These are phyloP conservation scores for Graptemys geographica DNA, from an alignment of 2,797 vertebrate species.

Conservation along the genomic window DNA sequence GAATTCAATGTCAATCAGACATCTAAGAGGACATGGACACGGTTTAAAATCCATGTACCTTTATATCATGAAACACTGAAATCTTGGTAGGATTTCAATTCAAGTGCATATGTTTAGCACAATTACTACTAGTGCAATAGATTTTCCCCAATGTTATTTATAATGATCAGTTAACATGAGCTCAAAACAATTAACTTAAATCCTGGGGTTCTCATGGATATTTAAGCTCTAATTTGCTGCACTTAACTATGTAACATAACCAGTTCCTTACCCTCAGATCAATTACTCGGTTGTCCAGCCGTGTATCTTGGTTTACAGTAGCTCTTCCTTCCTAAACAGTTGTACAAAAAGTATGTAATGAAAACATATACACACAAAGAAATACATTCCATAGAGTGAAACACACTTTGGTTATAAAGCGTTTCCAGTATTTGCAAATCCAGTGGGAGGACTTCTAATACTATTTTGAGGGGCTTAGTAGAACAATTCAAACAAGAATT, in stretches of 20 bases:
- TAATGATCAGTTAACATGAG: background rate
- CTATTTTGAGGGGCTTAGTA: background rate
- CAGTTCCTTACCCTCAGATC: constrained; percentile 92
- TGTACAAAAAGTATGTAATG: constrained; percentile 16
- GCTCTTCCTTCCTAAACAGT: constrained; percentile 94
- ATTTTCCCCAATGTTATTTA: background rate
- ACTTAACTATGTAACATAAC: background rate
- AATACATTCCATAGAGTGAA: background rate
- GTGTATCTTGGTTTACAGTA: constrained; percentile 98
- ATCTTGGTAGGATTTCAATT: background rate
- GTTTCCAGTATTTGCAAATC: background rate
- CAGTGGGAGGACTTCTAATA: background rate
- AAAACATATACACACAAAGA: background rate
- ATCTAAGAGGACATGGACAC: background rate
- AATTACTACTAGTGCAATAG: background rate
- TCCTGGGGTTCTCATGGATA: background rate
- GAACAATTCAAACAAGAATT: background rate
- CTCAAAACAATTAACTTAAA: background rate
- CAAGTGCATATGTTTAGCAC: background rate
- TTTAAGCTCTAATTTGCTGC: background rate
- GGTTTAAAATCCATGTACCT: background rate
- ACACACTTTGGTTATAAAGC: background rate
- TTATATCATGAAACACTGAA: background rate
- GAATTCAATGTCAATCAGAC: background rate
- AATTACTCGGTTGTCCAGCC: constrained; percentile 97